Conservation (phyloP, 2,888 invertebrate species). For the Patella pellucida region DNA sequence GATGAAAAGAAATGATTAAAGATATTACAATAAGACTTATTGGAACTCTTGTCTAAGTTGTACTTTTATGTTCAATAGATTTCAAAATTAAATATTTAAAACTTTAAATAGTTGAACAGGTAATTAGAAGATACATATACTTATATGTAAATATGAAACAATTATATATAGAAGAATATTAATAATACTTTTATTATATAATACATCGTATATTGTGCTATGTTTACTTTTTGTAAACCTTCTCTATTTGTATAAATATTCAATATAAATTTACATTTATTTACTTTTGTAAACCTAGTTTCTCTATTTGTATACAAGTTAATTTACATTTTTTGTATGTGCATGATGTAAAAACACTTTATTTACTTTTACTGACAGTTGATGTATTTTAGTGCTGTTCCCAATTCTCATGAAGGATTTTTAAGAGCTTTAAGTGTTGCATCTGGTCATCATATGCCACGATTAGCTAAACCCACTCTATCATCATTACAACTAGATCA, state of each 20-base stretch:
- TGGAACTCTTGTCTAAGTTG: too few species aligned
- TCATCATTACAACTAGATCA: slow-evolving; percentile 15
- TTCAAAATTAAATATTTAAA: too few species aligned
- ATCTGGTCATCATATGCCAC: slow-evolving; percentile 63
- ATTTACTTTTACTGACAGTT: slow-evolving; percentile 49
- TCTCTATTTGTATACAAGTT: not conserved
- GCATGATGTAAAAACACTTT: not conserved
- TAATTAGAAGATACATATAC: too few species aligned
- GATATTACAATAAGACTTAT: too few species aligned
- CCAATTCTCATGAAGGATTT: slow-evolving; percentile 66
- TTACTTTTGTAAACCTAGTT: not conserved
- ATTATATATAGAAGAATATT: too few species aligned
- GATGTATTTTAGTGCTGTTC: slow-evolving; percentile 66
- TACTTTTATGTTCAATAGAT: too few species aligned
- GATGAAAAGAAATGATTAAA: too few species aligned
- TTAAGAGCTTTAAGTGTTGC: slow-evolving; percentile 69
- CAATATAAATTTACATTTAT: slow-evolving; percentile 1
- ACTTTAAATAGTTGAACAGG: too few species aligned
- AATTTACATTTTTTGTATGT: not conserved
- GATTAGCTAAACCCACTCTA: slow-evolving; percentile 43
- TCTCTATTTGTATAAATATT: not conserved
- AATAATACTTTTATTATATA: too few species aligned
- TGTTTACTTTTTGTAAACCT: not conserved
- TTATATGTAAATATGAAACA: too few species aligned
- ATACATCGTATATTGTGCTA: not conserved